A percentile compares a stretch with the other conserved stretches of the same genome.
Conservation (phyloP, 2,888 invertebrate species). For the Leptopilina myrica region DNA sequence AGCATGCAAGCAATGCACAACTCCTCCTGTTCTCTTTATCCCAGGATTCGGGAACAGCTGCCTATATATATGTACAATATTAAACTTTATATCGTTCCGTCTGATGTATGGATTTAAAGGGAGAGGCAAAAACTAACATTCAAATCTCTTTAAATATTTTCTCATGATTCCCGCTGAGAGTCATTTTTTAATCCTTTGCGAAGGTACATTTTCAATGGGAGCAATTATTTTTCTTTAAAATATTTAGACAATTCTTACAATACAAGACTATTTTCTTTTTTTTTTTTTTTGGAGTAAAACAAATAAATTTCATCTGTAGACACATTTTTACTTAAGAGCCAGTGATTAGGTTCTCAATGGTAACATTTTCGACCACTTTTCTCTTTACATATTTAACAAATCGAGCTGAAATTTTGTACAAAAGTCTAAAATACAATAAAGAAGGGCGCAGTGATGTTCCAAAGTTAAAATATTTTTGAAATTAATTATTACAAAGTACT, state of each 20-base stretch:
- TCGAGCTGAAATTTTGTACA: too few species aligned
- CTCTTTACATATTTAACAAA: too few species aligned
- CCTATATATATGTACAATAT: not conserved
- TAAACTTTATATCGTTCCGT: not conserved
- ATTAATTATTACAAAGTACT: too few species aligned
- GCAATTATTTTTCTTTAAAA: not conserved
- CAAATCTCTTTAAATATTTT: constrained; percentile 35
- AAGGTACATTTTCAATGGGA: not conserved
- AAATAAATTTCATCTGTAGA: too few species aligned
- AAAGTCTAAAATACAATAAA: too few species aligned
- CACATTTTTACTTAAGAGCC: too few species aligned
- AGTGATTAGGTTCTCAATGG: too few species aligned
- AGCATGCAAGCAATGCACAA: not conserved
- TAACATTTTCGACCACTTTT: too few species aligned
- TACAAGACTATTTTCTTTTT: too few species aligned
- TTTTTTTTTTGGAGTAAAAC: too few species aligned
- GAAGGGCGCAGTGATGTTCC: too few species aligned
- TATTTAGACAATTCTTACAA: not conserved
- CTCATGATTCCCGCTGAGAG: constrained; percentile 10
- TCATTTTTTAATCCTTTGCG: not conserved
- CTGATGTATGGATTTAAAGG: constrained; percentile 22
- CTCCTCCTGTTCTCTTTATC: constrained; percentile 38
- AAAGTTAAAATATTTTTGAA: too few species aligned
- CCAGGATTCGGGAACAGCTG: constrained; percentile 37
- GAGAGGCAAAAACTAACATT: constrained; percentile 24